phyloP scores from a whole-genome alignment of 2,888 invertebrate genomes.

The Gastrophysa polygoni region DNA sequence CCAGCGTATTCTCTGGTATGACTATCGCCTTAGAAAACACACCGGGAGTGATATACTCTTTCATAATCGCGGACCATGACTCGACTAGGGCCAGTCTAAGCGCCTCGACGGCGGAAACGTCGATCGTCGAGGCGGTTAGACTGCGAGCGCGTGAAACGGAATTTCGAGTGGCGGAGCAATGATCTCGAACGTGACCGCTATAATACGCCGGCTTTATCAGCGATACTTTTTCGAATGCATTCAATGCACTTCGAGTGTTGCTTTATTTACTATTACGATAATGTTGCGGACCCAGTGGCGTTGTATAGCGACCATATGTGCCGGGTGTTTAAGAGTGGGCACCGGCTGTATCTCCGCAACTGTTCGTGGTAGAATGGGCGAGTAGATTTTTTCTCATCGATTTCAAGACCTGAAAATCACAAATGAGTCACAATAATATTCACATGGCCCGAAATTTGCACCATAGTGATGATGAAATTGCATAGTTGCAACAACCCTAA shows the following conservation, averaged over 20 bases:
- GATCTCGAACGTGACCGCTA: slow-evolving; percentile 39
- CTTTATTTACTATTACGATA: slow-evolving; percentile 19
- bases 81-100: neutral
- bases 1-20: neutral
- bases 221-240: slow-evolving; percentile 22
- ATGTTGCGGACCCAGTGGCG: slow-evolving; percentile 9
- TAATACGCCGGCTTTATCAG: slow-evolving; percentile 12
- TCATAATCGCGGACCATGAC: neutral
- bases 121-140: neutral
- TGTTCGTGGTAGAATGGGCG: too few relatives aligned
- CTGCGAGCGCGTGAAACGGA: neutral
- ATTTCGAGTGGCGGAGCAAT: slow-evolving; percentile 27
- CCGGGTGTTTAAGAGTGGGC: too few relatives aligned
- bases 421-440: too few relatives aligned
- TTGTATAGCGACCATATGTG: too few relatives aligned
- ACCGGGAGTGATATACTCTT: neutral
- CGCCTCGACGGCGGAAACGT: neutral
- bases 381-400: too few relatives aligned
- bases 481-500: too few relatives aligned
- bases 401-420: too few relatives aligned
- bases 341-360: too few relatives aligned
- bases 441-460: too few relatives aligned
- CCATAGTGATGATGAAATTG: too few relatives aligned
- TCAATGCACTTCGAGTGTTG: slow-evolving; percentile 21
- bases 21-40: neutral